A percentile compares a stretch with the other conserved stretches of the same genome.
Evolutionary conservation across 2,113 vertebrate species (phyloP).

Genomic region (Hippocampus guttulatus): DNA sequence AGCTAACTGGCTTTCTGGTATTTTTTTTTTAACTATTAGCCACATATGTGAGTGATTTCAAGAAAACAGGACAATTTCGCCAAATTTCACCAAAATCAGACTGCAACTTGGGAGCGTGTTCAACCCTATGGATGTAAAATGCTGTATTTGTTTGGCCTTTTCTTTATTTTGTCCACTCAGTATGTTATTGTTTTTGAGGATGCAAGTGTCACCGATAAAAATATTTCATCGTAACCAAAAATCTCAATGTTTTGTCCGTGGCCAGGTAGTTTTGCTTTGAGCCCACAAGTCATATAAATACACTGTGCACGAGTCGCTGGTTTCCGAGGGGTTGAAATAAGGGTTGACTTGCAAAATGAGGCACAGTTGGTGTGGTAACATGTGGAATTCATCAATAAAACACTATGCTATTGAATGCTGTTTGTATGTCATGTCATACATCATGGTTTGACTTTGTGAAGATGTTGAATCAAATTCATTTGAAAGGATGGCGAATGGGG

Average conservation of each 20-base stretch:
- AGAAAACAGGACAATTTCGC: background rate
- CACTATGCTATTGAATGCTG: constrained; percentile 35
- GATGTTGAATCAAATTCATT: background rate
- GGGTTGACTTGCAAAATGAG: constrained; percentile 35
- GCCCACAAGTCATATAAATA: constrained; percentile 25
- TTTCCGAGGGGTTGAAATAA: constrained; percentile 22
- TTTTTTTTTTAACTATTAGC: background rate
- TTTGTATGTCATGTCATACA: background rate
- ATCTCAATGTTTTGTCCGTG: constrained; percentile 42
- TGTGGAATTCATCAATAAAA: constrained; percentile 59
- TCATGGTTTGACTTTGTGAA: background rate
- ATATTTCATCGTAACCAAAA: constrained; percentile 36
- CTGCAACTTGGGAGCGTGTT: constrained; percentile 6
- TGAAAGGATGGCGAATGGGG: background rate
- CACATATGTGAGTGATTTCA: background rate
- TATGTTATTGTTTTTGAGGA: constrained; percentile 52
- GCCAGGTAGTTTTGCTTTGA: constrained; percentile 35
- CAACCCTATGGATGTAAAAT: constrained; percentile 30
- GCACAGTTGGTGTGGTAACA: constrained; percentile 39
- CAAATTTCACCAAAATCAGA: constrained; percentile 23
- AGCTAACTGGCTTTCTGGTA: background rate
- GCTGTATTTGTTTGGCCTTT: constrained; percentile 40
- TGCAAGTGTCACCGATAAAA: constrained; percentile 51
- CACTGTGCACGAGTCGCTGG: constrained; percentile 18
- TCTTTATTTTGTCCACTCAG: constrained; percentile 37